Evolutionary conservation across 2,797 vertebrate species (phyloP).

Genomic region (Pseudochromis fuscus): DNA sequence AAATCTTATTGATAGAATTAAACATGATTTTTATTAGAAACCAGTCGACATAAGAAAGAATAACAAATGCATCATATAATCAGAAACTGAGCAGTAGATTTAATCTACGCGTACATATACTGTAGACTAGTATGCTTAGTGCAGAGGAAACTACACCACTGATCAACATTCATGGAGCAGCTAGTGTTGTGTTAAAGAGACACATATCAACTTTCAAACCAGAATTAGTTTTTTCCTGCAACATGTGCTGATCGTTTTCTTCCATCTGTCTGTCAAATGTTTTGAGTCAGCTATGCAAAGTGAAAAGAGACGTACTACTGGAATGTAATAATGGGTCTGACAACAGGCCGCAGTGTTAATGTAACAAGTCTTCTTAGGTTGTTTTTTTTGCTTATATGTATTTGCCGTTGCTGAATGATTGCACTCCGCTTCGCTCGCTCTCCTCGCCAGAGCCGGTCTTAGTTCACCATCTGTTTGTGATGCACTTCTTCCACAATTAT

Average conservation of each 20-base stretch:
- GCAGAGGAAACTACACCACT: constrained; percentile 13
- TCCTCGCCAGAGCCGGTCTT: constrained; percentile 34
- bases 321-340: constrained; percentile 56
- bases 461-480: constrained; percentile 32
- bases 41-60: neutral
- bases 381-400: constrained; percentile 61
- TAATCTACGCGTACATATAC: constrained; percentile 13
- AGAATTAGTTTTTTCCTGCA: constrained; percentile 15
- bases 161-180: constrained; percentile 28
- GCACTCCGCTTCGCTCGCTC: constrained; percentile 34
- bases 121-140: constrained; percentile 32
- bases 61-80: constrained; percentile 3
- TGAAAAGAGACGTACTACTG: constrained; percentile 56
- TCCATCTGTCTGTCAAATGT: constrained; percentile 30
- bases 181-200: constrained; percentile 37
- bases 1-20: constrained; percentile 2
- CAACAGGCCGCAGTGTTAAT: constrained; percentile 54
- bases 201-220: constrained; percentile 43
- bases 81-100: constrained; percentile 2
- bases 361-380: constrained; percentile 34
- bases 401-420: constrained; percentile 66
- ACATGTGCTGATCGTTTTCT: constrained; percentile 1
- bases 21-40: constrained; percentile 10
- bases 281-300: constrained; percentile 80
- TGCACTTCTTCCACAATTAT: constrained; percentile 31